phyloP scores from a whole-genome alignment of 1,140 invertebrate species.

The Papilio polyxenes region DNA sequence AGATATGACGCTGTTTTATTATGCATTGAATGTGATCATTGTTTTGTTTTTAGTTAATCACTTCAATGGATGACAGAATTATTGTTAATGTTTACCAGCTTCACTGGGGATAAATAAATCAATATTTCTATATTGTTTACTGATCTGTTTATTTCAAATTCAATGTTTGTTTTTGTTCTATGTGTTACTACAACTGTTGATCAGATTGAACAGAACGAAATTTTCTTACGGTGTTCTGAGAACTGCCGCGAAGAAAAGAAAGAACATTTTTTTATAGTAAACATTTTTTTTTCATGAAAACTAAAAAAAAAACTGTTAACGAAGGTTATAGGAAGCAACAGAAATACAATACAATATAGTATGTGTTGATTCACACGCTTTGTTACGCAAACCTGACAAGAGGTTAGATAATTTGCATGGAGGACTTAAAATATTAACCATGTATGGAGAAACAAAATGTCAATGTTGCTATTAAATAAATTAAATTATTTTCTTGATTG shows the following conservation, averaged over 20 bases:
- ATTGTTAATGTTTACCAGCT: background rate
- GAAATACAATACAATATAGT: background rate
- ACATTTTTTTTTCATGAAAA: background rate
- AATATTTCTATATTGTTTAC: conserved; percentile 1
- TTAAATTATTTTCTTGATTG: background rate
- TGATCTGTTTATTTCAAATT: background rate
- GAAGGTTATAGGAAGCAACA: background rate
- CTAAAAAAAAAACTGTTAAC: background rate
- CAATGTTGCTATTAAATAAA: background rate
- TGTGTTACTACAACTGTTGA: background rate
- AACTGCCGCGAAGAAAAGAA: background rate
- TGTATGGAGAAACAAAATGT: background rate
- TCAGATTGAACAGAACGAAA: background rate
- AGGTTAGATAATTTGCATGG: background rate
- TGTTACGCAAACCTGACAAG: background rate
- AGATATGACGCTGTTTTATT: background rate
- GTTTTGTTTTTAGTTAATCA: background rate
- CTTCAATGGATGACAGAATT: background rate
- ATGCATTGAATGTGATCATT: background rate
- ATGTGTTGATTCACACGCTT: background rate
- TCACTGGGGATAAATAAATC: background rate
- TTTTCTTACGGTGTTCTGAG: background rate
- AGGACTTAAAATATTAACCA: background rate
- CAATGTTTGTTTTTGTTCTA: background rate
- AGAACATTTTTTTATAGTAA: background rate